Evolutionary conservation across 2,113 vertebrate species (phyloP).

Genomic region (Silurus glanis): DNA sequence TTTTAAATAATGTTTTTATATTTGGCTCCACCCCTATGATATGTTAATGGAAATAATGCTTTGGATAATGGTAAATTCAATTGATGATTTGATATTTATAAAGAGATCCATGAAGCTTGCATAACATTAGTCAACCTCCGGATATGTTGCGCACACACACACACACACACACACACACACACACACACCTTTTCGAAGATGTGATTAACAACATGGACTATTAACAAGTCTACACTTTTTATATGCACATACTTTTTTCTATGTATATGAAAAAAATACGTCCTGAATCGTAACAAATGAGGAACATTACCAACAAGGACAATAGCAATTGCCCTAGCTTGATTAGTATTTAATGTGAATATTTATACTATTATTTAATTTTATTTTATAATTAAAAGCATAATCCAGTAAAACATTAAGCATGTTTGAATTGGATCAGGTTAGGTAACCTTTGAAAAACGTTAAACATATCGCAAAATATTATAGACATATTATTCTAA

Average conservation of each 20-base stretch:
- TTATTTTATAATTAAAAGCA: not conserved
- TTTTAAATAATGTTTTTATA: not conserved
- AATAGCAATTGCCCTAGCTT: not conserved
- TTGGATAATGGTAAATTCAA: not conserved
- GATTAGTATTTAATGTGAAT: not conserved
- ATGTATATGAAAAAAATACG: too few species aligned
- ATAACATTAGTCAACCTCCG: too few species aligned
- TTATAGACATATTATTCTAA: not conserved
- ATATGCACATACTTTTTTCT: too few species aligned
- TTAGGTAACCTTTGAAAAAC: not conserved
- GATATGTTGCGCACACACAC: too few species aligned
- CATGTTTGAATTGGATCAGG: not conserved
- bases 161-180: too few species aligned
- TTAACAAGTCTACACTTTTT: too few species aligned
- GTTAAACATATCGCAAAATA: not conserved
- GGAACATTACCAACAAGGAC: not conserved
- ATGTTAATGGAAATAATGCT: too few species aligned
- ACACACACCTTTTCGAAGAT: too few species aligned
- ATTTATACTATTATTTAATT: too few species aligned
- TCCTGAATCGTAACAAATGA: not conserved
- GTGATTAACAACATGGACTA: too few species aligned
- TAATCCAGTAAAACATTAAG: not conserved
- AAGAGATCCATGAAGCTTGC: not conserved
- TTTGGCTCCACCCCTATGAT: not conserved
- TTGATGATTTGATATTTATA: not conserved